Conservation (phyloP, 2,113 vertebrate genomes). For the Onychostoma macrolepis region DNA sequence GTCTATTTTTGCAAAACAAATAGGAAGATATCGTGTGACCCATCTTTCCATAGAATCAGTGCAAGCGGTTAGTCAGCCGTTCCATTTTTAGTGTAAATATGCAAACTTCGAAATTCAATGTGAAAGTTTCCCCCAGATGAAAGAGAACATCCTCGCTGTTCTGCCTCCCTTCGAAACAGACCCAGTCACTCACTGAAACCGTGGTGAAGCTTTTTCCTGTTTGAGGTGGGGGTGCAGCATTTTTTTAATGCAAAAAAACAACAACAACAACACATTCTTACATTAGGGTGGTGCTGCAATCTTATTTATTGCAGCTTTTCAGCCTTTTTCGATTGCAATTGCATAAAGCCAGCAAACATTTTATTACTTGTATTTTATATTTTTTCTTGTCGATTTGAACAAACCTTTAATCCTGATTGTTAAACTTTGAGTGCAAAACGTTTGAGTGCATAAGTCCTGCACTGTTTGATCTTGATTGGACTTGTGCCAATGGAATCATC, state of each 20-base stretch:
- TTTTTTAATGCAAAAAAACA: not conserved
- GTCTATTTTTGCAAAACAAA: not conserved
- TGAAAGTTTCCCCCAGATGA: slow-evolving; percentile 7
- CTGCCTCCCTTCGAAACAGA: not conserved
- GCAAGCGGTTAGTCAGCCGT: slow-evolving; percentile 12
- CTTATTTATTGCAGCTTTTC: not conserved
- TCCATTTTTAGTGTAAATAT: slow-evolving; percentile 26
- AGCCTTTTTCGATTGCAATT: not conserved
- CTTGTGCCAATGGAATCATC: not conserved
- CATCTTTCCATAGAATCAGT: slow-evolving; percentile 13
- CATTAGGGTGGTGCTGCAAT: not conserved
- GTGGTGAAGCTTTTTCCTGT: slow-evolving; percentile 33
- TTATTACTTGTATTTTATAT: not conserved
- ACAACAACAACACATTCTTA: not conserved
- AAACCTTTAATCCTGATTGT: not conserved
- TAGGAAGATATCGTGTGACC: not conserved
- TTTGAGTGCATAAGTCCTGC: not conserved
- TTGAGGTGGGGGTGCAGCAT: slow-evolving; percentile 27
- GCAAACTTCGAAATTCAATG: not conserved
- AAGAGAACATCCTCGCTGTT: not conserved
- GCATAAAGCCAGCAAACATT: not conserved
- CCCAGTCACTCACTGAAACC: slow-evolving; percentile 19
- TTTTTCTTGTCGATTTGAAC: not conserved
- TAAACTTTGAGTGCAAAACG: not conserved
- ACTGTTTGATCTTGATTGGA: not conserved